Percentiles rank a stretch among this genome's conserved stretches.
Evolutionary conservation across 2,113 vertebrate genomes (phyloP).

Genomic region (Rhombomys opimus): DNA sequence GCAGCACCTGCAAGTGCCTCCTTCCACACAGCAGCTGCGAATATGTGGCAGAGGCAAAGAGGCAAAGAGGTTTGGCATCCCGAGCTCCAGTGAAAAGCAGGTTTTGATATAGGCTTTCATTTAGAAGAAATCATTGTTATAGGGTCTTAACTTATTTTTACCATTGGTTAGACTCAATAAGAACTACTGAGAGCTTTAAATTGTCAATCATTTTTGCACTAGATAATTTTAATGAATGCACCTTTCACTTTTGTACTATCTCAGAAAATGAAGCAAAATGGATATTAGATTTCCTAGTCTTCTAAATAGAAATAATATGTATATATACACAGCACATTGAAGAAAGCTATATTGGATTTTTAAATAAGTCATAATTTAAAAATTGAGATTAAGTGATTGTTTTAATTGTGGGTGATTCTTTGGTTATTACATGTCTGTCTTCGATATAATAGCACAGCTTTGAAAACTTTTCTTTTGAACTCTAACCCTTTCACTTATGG

Average conservation of each 20-base stretch:
- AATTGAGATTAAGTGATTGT: not conserved
- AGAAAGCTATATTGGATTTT: not conserved
- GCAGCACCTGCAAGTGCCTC: not conserved
- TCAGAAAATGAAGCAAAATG: slow-evolving; percentile 18
- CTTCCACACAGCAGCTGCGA: not conserved
- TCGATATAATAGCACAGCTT: not conserved
- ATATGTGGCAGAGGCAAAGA: slow-evolving; percentile 11
- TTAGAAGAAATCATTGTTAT: not conserved
- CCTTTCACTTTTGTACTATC: not conserved
- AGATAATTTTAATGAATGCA: not conserved
- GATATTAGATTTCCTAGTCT: not conserved
- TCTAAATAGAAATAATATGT: not conserved
- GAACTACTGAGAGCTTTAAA: not conserved
- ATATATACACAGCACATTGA: not conserved
- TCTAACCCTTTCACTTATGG: not conserved
- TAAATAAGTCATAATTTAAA: slow-evolving; percentile 33
- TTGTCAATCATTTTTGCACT: not conserved
- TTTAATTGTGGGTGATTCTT: not conserved
- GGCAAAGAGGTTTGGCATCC: not conserved
- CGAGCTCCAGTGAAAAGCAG: not conserved
- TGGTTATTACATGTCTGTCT: not conserved
- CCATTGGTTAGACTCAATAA: not conserved
- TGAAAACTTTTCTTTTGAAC: not conserved
- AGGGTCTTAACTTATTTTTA: not conserved
- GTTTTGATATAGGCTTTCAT: not conserved